These are phyloP conservation scores for Mormyrus lacerda DNA, from an alignment of 2,113 vertebrate genomes.

Conservation along the genomic window DNA sequence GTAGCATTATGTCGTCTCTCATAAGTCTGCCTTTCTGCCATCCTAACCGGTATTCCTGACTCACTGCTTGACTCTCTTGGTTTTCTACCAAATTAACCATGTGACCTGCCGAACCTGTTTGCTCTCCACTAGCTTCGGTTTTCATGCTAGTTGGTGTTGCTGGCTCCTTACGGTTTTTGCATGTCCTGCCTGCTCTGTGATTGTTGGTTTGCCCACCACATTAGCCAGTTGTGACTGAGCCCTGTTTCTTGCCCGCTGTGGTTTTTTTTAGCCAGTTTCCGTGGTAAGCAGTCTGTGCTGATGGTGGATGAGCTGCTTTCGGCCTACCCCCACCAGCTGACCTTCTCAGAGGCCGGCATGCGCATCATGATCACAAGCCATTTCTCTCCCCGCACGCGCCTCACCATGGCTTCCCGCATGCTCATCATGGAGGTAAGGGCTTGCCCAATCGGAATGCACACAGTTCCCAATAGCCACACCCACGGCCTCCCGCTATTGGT, in stretches of 20 bases:
- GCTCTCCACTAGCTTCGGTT: neutral
- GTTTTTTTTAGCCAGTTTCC: conserved; percentile 71
- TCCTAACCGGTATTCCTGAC: neutral
- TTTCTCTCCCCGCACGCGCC: conserved; percentile 92
- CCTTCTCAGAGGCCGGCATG: conserved; percentile 93
- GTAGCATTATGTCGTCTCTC: neutral
- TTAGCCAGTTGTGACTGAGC: neutral
- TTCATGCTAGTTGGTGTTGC: neutral
- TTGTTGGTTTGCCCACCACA: neutral
- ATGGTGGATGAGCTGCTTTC: conserved; percentile 98
- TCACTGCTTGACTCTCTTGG: neutral
- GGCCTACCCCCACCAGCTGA: conserved; percentile 90
- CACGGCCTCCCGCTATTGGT: neutral
- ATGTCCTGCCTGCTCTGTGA: neutral
- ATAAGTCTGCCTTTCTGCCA: neutral
- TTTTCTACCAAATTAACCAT: neutral
- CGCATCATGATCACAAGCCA: conserved; percentile 99
- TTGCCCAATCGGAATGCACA: neutral
- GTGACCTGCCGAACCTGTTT: neutral
- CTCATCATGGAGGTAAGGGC: conserved; percentile 83
- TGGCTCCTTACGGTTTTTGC: neutral
- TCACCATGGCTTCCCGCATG: conserved; percentile 98
- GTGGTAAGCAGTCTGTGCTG: conserved; percentile 83
- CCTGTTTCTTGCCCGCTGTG: neutral
- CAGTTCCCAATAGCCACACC: neutral